Evolutionary conservation across 2,888 invertebrate genomes (phyloP).

Genomic region (Agrilus cyanescens): DNA sequence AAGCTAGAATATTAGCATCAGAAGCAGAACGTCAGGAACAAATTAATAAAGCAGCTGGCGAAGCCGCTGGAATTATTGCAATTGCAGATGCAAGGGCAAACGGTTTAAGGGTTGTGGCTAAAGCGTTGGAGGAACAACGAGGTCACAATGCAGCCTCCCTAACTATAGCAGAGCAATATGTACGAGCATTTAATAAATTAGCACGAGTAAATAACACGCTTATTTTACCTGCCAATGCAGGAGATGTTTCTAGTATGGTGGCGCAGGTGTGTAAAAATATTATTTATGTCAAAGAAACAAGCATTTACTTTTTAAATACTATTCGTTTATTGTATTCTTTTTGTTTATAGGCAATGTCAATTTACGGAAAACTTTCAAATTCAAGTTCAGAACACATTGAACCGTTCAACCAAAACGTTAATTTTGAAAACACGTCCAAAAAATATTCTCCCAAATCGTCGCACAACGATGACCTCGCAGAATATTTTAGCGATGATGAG

Average conservation of each 20-base stretch:
- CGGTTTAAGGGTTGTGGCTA: conserved; percentile 67
- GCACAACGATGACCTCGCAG: conserved; percentile 26
- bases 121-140: conserved; percentile 43
- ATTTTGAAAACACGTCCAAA: background rate
- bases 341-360: conserved; percentile 46
- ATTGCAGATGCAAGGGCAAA: conserved; percentile 86
- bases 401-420: conserved; percentile 5
- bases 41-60: conserved; percentile 87
- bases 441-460: conserved; percentile 6
- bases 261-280: conserved; percentile 49
- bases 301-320: too few relatives aligned
- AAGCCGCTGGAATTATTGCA: conserved; percentile 81
- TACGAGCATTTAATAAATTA: conserved; percentile 83
- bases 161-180: conserved; percentile 91
- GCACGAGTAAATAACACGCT: conserved; percentile 91
- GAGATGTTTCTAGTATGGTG: conserved; percentile 67
- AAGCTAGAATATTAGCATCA: conserved; percentile 79
- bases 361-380: conserved; percentile 45
- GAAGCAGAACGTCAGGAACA: conserved; percentile 92
- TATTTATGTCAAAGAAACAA: too few relatives aligned
- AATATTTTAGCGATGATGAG: conserved; percentile 35
- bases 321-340: conserved; percentile 8
- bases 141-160: conserved; percentile 86
- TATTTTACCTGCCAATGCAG: conserved; percentile 83
- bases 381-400: conserved; percentile 14